phyloP scores from a whole-genome alignment of 2,113 vertebrate genomes.

The Lynx canadensis region DNA sequence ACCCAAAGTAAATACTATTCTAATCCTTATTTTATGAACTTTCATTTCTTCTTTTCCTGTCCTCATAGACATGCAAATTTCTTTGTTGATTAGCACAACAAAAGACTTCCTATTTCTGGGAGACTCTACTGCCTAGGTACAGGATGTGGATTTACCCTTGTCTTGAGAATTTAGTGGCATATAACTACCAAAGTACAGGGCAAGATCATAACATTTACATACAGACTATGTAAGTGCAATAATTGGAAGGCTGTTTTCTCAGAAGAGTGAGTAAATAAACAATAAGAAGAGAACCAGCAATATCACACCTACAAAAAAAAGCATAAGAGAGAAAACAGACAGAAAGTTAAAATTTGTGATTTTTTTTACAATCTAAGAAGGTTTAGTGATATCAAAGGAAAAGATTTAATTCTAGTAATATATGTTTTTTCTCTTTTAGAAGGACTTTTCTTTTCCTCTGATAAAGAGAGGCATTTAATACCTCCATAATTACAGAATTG shows the following conservation, averaged over 20 bases:
- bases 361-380: constrained; percentile 14
- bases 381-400: background rate
- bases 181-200: background rate
- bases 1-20: background rate
- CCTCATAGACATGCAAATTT: background rate
- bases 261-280: background rate
- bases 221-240: background rate
- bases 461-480: background rate
- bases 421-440: background rate
- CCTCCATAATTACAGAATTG: background rate
- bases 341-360: background rate
- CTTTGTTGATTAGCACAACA: background rate
- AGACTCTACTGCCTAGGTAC: background rate
- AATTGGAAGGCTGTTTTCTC: background rate
- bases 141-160: background rate
- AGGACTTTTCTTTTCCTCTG: background rate
- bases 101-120: background rate
- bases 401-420: background rate
- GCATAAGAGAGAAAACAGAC: background rate
- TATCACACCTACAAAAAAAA: background rate
- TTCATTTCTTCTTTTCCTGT: background rate
- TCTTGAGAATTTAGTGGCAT: background rate
- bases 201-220: background rate
- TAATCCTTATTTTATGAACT: background rate
- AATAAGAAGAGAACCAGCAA: background rate